Base-by-base conservation (phyloP, 2,113 vertebrate genomes). In the Hippocampus comes region DNA sequence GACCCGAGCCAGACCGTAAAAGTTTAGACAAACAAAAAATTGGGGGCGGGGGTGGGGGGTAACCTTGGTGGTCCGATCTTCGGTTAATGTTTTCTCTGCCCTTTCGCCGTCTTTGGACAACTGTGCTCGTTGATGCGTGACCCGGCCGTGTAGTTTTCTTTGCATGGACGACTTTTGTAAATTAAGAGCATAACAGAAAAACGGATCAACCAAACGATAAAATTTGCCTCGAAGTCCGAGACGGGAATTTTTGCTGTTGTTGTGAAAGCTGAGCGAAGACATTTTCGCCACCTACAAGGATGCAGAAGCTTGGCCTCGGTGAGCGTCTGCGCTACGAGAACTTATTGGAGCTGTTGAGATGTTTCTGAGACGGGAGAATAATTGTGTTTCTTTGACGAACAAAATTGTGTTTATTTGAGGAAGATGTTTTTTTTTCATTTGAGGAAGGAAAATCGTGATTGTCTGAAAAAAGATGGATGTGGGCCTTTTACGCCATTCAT, bases 1-100 rank as follows among this genome's bases (percentile, higher is more conserved):
- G 86, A 87, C 79, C 72, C 3, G 68, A 87, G 84, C 82, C 87
- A 90, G 90, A 84, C 87, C 84, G 81, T 91, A 90, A 92, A 92
- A 92, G 92, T 93, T 93, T 92, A 93, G 92, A 90, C 90, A 91
- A 93, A 93, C 90, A 93, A 27, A 42, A 74, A 73, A 2, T 34
- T 30, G 27, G 27, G 27, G 27, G 30, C 2, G 30, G 30, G 30
- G 30, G 30, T 71, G 69, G 49, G 73, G 74, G 74, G 42, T 84
- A 80, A 76, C 78, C 87, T 85, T 80, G 89, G 86, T 87, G 87
- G 87, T 89, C 89, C 38, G n/a, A 56, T 73, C 57, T 23, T 79
- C 73, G 18, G 48, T 71, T 86, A 83, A 83, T 82, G 85, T 88
- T 90, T 90, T 87, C 76, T 65, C 88, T 84, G 72, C 75, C 48